phyloP scores from a whole-genome alignment of 2,113 vertebrate species.

The Phasianus colchicus region DNA sequence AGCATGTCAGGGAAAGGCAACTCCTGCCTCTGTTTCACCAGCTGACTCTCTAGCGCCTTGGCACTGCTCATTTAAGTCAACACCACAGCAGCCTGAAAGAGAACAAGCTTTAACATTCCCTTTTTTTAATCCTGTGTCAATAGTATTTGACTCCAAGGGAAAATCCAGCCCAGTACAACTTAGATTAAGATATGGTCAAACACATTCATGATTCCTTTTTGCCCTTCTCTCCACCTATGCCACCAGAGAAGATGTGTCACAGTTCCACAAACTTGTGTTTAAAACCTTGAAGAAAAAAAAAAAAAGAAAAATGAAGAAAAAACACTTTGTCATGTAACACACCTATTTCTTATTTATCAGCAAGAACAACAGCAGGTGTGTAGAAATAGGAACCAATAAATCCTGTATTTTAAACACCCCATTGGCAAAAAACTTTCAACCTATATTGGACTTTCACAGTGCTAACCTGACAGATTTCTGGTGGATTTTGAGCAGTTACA shows the following conservation, averaged over 20 bases:
- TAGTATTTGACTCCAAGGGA: background rate
- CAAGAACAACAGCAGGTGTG: background rate
- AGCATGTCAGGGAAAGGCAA: background rate
- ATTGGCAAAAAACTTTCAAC: background rate
- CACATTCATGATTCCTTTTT: background rate
- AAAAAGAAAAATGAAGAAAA: background rate
- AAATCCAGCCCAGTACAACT: background rate
- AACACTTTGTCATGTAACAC: background rate
- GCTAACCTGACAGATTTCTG: background rate
- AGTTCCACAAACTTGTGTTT: background rate
- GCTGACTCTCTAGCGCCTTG: background rate
- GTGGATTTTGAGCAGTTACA: background rate
- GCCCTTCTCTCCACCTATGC: background rate
- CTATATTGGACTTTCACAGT: background rate
- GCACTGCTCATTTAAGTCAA: background rate
- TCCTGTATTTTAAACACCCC: background rate
- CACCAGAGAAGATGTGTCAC: background rate
- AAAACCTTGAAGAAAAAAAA: background rate
- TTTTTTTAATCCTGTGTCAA: background rate
- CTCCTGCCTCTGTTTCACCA: background rate
- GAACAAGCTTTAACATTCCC: background rate
- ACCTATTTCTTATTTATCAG: background rate
- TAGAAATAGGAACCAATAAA: background rate
- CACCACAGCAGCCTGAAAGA: background rate
- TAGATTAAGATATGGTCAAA: background rate